Percentiles rank a stretch among this genome's conserved stretches.
These are phyloP conservation scores for Drosophila anomalata DNA, from an alignment of 2,888 invertebrate species.

Conservation along the genomic window DNA sequence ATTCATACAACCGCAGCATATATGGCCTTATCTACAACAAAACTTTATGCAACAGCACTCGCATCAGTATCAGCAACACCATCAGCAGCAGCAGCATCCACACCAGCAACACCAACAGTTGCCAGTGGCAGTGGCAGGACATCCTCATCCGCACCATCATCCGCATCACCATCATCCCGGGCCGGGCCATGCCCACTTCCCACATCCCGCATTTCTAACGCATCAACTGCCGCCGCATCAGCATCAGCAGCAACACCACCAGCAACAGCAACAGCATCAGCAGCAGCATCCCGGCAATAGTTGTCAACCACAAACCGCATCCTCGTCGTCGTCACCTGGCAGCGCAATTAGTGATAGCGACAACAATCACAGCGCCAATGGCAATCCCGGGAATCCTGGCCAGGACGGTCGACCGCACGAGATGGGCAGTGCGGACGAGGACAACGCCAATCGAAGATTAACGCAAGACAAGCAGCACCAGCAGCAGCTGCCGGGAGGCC, in stretches of 20 bases:
- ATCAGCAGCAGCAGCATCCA: constrained; percentile 60
- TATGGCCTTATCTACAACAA: constrained; percentile 85
- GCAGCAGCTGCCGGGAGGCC: constrained; percentile 56
- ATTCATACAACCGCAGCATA: constrained; percentile 85
- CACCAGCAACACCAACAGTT: constrained; percentile 52
- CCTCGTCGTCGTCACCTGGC: constrained; percentile 84
- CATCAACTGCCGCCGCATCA: constrained; percentile 77
- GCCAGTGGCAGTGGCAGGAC: constrained; percentile 50
- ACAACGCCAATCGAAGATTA: constrained; percentile 82
- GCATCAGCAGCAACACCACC: constrained; percentile 71
- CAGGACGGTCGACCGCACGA: constrained; percentile 79
- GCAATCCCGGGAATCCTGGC: constrained; percentile 45
- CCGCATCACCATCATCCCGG: constrained; percentile 64
- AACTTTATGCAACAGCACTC: constrained; percentile 83
- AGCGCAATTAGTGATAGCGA: constrained; percentile 84
- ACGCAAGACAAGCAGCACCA: constrained; percentile 77
- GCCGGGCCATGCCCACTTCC: constrained; percentile 82
- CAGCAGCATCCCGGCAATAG: constrained; percentile 82
- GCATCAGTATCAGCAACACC: constrained; percentile 73
- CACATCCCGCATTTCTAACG: constrained; percentile 84
- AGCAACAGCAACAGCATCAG: constrained; percentile 63
- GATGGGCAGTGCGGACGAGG: constrained; percentile 66
- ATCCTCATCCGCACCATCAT: constrained; percentile 66
- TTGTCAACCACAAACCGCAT: constrained; percentile 84
- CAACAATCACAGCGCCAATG: constrained; percentile 79